phyloP scores from a whole-genome alignment of 1,140 invertebrate genomes.

The Caenorhabditis latens region DNA sequence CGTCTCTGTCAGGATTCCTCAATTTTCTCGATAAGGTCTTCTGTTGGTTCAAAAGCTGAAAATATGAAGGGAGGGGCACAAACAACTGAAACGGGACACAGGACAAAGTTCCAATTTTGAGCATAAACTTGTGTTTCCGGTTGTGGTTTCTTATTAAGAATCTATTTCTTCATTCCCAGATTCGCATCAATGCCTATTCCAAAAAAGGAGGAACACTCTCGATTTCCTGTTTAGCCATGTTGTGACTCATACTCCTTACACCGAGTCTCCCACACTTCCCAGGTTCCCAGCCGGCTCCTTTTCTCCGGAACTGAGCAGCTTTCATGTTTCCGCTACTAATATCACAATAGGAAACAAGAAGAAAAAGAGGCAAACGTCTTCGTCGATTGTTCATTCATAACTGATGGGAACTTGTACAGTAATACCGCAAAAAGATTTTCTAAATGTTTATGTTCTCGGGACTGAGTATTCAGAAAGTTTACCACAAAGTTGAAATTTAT shows the following conservation, averaged over 20 bases:
- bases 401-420: slow-evolving; percentile 47
- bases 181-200: slow-evolving; percentile 6
- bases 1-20: slow-evolving; percentile 15
- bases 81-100: not conserved
- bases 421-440: not conserved
- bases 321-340: slow-evolving; percentile 55
- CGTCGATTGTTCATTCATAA: slow-evolving; percentile 34
- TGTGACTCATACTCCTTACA: not conserved
- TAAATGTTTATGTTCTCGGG: slow-evolving; percentile 24
- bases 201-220: not conserved
- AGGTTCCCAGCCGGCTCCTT: slow-evolving; percentile 36
- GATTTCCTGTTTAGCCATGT: not conserved
- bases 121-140: not conserved
- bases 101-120: not conserved
- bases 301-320: slow-evolving; percentile 52
- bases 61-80: not conserved
- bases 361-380: slow-evolving; percentile 16
- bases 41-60: slow-evolving; percentile 2
- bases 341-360: slow-evolving; percentile 28
- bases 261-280: slow-evolving; percentile 43
- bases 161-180: slow-evolving; percentile 10
- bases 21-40: not conserved
- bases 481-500: not conserved
- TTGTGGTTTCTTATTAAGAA: not conserved
- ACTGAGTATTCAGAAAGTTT: not conserved